These are phyloP conservation scores for Amphipyra tragopoginis DNA, from an alignment of 2,888 invertebrate species.

Conservation along the genomic window DNA sequence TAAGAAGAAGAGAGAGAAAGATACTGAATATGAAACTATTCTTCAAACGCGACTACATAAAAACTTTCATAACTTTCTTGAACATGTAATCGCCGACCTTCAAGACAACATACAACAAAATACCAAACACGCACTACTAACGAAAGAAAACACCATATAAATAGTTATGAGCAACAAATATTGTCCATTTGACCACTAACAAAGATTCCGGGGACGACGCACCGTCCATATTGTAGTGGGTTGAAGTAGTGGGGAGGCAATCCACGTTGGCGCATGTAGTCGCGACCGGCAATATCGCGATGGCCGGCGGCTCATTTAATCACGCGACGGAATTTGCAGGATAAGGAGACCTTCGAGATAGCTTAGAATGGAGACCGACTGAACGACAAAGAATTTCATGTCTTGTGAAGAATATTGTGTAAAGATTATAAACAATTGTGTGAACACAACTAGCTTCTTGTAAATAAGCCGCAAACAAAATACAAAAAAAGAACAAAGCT, in stretches of 20 bases:
- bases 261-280: conserved; percentile 74
- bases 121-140: conserved; percentile 39
- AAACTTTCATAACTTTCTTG: background rate
- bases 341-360: conserved; percentile 63
- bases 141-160: conserved; percentile 55
- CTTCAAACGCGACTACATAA: too few species aligned
- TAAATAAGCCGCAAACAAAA: too few species aligned
- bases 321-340: conserved; percentile 86
- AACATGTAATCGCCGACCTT: background rate
- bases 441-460: too few species aligned
- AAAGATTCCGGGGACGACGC: conserved; percentile 56
- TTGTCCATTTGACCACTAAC: conserved; percentile 62
- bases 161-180: conserved; percentile 63
- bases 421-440: too few species aligned
- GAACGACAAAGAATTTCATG: background rate
- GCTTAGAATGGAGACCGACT: conserved; percentile 62
- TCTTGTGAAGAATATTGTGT: too few species aligned
- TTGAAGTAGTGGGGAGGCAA: conserved; percentile 56
- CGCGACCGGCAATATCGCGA: conserved; percentile 85
- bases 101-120: conserved; percentile 29
- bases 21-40: too few species aligned
- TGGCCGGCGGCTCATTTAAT: conserved; percentile 89
- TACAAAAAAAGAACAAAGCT: too few species aligned
- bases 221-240: conserved; percentile 48
- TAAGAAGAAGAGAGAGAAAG: too few species aligned